Evolutionary conservation across 2,797 vertebrate species (phyloP).

Genomic region (Rallus crepitans): DNA sequence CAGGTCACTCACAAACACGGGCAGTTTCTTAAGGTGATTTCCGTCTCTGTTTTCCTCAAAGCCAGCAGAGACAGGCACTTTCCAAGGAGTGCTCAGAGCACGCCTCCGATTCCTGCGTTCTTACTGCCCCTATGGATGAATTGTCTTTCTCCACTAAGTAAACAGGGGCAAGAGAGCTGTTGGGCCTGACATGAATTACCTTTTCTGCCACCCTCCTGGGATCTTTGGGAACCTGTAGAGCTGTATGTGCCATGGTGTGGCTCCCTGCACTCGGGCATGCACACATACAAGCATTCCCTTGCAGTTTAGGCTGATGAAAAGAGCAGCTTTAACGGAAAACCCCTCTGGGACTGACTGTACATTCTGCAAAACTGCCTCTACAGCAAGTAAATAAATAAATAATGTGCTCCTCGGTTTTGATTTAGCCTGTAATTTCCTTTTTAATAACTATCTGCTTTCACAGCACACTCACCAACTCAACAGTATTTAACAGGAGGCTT

Average conservation of each 20-base stretch:
- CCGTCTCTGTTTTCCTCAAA: neutral
- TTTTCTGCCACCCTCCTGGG: neutral
- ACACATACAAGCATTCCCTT: neutral
- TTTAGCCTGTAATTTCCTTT: conserved; percentile 16
- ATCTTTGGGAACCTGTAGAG: neutral
- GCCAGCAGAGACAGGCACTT: neutral
- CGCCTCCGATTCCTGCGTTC: neutral
- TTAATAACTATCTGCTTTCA: conserved; percentile 12
- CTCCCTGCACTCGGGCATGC: neutral
- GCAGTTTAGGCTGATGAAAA: neutral
- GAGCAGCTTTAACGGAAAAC: neutral
- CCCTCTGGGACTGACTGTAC: neutral
- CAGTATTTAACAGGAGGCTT: neutral
- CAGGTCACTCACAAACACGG: neutral
- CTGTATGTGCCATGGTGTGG: no score
- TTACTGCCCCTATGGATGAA: neutral
- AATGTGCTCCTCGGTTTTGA: neutral
- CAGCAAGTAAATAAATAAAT: conserved; percentile 24
- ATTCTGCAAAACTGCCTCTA: neutral
- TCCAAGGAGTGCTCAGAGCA: neutral
- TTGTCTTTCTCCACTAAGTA: neutral
- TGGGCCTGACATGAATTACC: accelerated
- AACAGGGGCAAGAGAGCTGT: neutral
- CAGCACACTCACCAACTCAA: neutral
- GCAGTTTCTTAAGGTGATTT: neutral